These are phyloP conservation scores for Drosophila quinaria DNA, from an alignment of 2,888 invertebrate genomes.

Conservation along the genomic window DNA sequence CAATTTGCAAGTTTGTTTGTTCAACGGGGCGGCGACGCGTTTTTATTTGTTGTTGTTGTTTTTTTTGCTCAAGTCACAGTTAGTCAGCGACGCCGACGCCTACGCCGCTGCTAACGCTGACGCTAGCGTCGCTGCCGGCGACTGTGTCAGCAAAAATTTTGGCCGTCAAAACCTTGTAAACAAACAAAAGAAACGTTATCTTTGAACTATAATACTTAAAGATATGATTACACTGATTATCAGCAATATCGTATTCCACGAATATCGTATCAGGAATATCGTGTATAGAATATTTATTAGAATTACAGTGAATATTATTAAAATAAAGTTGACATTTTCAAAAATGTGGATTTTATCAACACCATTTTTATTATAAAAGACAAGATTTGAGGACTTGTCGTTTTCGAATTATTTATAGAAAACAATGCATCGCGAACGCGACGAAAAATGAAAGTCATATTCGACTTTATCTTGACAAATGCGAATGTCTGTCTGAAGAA, in stretches of 20 bases:
- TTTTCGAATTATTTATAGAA: too few relatives aligned
- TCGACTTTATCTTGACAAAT: too few relatives aligned
- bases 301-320: not conserved
- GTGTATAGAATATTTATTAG: not conserved
- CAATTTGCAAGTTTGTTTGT: conserved; percentile 37
- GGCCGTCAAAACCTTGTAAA: conserved; percentile 40
- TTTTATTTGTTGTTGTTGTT: conserved; percentile 14
- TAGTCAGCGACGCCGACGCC: conserved; percentile 39
- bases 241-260: not conserved
- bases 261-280: not conserved
- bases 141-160: conserved; percentile 22
- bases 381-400: too few relatives aligned
- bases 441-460: too few relatives aligned
- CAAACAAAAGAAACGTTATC: conserved; percentile 57
- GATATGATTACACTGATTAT: conserved; percentile 23
- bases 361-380: too few relatives aligned
- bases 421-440: too few relatives aligned
- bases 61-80: conserved; percentile 47
- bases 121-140: conserved; percentile 8
- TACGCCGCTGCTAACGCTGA: not conserved
- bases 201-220: not conserved
- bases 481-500: too few relatives aligned
- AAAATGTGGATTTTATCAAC: too few relatives aligned
- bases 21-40: conserved; percentile 29
- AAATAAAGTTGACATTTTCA: too few relatives aligned